Evolutionary conservation across 2,888 invertebrate genomes (phyloP).

Genomic region (Steromphala cineraria): DNA sequence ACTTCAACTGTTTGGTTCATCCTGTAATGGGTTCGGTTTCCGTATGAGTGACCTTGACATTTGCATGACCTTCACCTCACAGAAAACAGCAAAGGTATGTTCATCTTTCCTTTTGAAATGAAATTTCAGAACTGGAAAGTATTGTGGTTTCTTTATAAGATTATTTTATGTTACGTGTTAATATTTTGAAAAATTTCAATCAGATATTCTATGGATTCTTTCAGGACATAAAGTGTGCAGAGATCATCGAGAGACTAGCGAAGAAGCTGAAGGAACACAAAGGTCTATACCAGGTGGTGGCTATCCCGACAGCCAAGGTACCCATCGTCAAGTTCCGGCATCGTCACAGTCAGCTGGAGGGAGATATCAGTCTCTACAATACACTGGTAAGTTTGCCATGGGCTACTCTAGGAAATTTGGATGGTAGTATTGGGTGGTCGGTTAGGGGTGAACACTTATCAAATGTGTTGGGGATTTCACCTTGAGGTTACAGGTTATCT

Average conservation of each 20-base stretch:
- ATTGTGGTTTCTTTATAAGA: not conserved
- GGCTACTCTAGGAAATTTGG: too few species aligned
- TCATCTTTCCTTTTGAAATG: too few species aligned
- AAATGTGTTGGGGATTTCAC: too few species aligned
- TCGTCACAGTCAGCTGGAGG: slow-evolving; percentile 75
- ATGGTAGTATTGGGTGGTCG: too few species aligned
- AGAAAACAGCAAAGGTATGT: slow-evolving; percentile 71
- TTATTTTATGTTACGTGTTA: not conserved
- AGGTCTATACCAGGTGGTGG: slow-evolving; percentile 74
- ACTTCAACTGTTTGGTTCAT: slow-evolving; percentile 79
- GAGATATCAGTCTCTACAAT: slow-evolving; percentile 81
- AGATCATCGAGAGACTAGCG: slow-evolving; percentile 74
- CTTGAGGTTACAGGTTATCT: too few species aligned
- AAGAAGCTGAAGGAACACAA: slow-evolving; percentile 70
- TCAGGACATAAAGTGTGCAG: slow-evolving; percentile 72
- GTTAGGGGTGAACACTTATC: too few species aligned
- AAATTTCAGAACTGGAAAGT: too few species aligned
- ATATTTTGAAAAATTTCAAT: too few species aligned
- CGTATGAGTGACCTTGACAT: slow-evolving; percentile 79
- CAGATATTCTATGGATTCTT: too few species aligned
- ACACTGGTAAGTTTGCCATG: slow-evolving; percentile 72
- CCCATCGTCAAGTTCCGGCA: slow-evolving; percentile 80
- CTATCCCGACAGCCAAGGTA: slow-evolving; percentile 80
- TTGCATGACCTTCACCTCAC: slow-evolving; percentile 78
- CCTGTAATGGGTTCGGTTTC: slow-evolving; percentile 80